phyloP scores from a whole-genome alignment of 2,797 vertebrate species.

The Botia almorhae region DNA sequence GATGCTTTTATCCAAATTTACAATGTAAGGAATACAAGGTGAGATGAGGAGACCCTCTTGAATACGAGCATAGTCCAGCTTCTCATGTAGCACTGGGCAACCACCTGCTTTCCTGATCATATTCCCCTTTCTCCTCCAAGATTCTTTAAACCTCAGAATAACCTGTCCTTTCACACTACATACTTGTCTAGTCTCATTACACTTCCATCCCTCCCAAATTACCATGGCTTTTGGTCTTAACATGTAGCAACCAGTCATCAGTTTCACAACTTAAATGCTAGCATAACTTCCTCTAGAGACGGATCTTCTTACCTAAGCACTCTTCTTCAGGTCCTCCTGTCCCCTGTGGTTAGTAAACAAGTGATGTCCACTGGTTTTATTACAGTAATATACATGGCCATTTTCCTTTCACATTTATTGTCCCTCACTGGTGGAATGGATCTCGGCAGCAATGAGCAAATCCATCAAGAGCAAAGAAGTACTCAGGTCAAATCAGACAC shows the following conservation, averaged over 20 bases:
- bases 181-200: neutral
- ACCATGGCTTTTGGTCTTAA: neutral
- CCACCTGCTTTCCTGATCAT: conserved; percentile 1
- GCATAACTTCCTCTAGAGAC: neutral
- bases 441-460: no score
- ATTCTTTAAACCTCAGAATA: neutral
- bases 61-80: neutral
- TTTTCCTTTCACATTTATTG: no score
- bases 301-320: no score
- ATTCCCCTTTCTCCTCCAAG: no score
- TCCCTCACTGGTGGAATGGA: no score
- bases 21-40: no score
- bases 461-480: no score
- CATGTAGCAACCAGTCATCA: neutral
- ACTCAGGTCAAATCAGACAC: no score
- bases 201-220: neutral
- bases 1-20: no score
- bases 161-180: neutral
- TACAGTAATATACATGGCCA: no score
- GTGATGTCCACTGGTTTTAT: neutral
- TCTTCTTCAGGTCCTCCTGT: neutral
- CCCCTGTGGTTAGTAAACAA: neutral
- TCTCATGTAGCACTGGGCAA: neutral
- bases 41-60: neutral
- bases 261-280: neutral